phyloP scores from a whole-genome alignment of 2,113 vertebrate species.

The Eptesicus fuscus region DNA sequence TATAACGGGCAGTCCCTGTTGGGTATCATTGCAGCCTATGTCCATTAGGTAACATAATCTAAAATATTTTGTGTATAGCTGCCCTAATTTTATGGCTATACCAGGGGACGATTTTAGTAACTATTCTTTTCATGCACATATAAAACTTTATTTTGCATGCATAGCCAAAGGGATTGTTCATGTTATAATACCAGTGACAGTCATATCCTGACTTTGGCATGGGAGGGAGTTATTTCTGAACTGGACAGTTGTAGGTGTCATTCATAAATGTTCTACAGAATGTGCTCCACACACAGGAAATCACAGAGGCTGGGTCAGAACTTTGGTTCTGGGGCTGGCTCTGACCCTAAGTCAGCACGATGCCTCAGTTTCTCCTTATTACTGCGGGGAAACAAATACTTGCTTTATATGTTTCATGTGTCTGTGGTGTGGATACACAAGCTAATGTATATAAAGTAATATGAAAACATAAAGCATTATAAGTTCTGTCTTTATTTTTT shows the following conservation, averaged over 20 bases:
- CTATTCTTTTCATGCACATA: background rate
- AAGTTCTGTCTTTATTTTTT: background rate
- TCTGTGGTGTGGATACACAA: background rate
- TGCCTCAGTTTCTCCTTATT: background rate
- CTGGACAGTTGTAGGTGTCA: background rate
- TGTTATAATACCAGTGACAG: background rate
- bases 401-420: background rate
- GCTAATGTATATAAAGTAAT: background rate
- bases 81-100: background rate
- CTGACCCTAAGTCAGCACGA: background rate
- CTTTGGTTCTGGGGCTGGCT: background rate
- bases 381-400: background rate
- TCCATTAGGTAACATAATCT: background rate
- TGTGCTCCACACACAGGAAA: background rate
- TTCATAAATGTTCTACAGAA: background rate
- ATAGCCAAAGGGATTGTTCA: background rate
- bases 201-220: background rate
- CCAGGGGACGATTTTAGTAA: background rate
- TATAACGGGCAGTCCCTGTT: background rate
- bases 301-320: background rate
- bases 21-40: background rate
- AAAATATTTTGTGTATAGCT: conserved; percentile 5
- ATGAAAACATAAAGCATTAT: background rate
- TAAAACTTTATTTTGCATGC: background rate
- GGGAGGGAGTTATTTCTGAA: background rate